Conservation (phyloP, 2,113 vertebrate genomes). For the Lampris incognitus region DNA sequence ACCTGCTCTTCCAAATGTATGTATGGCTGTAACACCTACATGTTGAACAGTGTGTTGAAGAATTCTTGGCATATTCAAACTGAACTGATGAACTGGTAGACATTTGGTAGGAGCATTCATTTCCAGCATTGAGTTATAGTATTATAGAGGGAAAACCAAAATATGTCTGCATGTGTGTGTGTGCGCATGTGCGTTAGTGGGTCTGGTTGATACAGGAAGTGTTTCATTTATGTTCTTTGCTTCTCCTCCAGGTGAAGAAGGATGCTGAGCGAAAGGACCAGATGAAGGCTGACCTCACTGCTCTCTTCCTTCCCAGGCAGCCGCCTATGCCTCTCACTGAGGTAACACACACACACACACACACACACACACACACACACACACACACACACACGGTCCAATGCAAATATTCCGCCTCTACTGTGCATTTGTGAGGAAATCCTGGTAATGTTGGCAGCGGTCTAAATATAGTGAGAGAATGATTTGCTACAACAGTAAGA, state of each 20-base stretch:
- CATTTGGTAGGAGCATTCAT: too few species aligned
- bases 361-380: background rate
- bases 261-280: constrained; percentile 93
- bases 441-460: too few species aligned
- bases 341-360: constrained; percentile 73
- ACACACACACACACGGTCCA: background rate
- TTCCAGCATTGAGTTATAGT: too few species aligned
- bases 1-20: too few species aligned
- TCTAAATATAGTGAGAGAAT: background rate
- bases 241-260: constrained; percentile 84
- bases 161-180: background rate
- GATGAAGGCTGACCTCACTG: constrained; percentile 97
- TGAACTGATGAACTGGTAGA: too few species aligned
- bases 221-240: background rate
- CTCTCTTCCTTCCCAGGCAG: constrained; percentile 94
- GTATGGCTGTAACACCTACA: too few species aligned
- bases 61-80: too few species aligned
- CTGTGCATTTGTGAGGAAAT: background rate
- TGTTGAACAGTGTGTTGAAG: too few species aligned
- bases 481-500: background rate
- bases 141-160: too few species aligned
- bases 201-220: background rate
- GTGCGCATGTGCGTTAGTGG: background rate
- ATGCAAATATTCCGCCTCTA: background rate
- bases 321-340: constrained; percentile 91